Conservation (phyloP, 2,888 invertebrate genomes). For the Cistogaster globosa region DNA sequence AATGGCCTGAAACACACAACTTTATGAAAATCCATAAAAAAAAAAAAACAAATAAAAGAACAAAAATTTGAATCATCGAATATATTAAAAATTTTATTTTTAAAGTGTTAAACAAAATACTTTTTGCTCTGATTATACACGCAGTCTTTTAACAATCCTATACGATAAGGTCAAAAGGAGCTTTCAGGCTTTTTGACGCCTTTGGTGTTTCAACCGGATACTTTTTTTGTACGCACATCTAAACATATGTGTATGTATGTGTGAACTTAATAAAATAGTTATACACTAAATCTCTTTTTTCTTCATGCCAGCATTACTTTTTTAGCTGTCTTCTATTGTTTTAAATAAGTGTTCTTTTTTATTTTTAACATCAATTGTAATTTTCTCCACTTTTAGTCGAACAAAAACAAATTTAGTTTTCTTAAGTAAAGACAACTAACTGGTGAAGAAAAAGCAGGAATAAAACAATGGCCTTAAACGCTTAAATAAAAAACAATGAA, state of each 20-base stretch:
- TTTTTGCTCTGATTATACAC: conserved; percentile 1
- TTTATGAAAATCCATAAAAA: no score
- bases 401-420: conserved; percentile 65
- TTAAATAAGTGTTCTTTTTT: conserved; percentile 46
- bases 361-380: conserved; percentile 29
- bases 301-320: conserved; percentile 43
- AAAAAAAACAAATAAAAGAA: no score
- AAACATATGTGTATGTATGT: neutral
- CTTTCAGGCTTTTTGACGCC: conserved; percentile 68
- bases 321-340: conserved; percentile 56
- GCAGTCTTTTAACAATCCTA: conserved; percentile 11
- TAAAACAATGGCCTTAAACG: conserved; percentile 60
- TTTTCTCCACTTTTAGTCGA: conserved; percentile 43
- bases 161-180: conserved; percentile 51
- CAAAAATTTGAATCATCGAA: no score
- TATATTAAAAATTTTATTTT: no score
- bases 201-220: conserved; percentile 36
- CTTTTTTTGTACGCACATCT: neutral
- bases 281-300: conserved; percentile 34
- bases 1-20: no score
- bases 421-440: conserved; percentile 60
- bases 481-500: conserved; percentile 52
- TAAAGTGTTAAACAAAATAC: neutral
- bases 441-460: conserved; percentile 43
- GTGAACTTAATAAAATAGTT: conserved; percentile 19